Base-by-base conservation (phyloP, 2,113 vertebrate genomes). In the Thoracochromis brauschi region DNA sequence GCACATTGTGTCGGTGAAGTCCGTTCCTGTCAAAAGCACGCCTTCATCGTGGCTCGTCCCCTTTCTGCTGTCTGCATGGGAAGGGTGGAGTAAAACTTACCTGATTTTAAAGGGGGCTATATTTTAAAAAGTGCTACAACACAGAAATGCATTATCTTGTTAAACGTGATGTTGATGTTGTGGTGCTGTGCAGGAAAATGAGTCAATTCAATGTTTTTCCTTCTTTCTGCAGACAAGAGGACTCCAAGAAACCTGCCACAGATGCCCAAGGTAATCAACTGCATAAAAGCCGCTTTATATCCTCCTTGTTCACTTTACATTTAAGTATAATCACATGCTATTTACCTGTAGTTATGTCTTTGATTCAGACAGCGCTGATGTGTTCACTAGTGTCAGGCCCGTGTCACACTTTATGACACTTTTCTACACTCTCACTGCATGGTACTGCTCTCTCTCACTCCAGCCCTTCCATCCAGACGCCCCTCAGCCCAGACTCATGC, bases 401-500 rank as follows among this genome's bases (percentile, higher is more conserved):
- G 45, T 78, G 7, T 31, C 29, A 8, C 42, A 75, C 75, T 31
- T 63, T 8, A 57, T 51, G 26, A 40, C 45, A 45, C n/a, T 78
- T 78, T 78, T 31, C 8, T 10, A 42, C 33, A 49, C 38, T 84
- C 78, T 90, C 53, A 92, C 82, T 55, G 6, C 49, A 42, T 80
- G 29, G 11, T 21, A 85, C 21, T 71, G 16, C 35, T 81, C 12
- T 54, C 35, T 54, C 31, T 83, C 14, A 5, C 49, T 81, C 26
- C 86, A 96, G 96, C 89, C 82, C 91, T 78, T 33, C 87, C 91
- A 29, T 88, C 90, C 5, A 91, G 96, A 85, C 96, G 96, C 49
- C 95, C 96, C 73, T 94, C 93, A 2, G 95, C 96, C 29, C 95
- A 94, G 86, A 16, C 93, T 0, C 96, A 97, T 81, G 96, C 96